These are phyloP conservation scores for Seira ritae DNA, from an alignment of 2,888 invertebrate genomes.

Conservation along the genomic window DNA sequence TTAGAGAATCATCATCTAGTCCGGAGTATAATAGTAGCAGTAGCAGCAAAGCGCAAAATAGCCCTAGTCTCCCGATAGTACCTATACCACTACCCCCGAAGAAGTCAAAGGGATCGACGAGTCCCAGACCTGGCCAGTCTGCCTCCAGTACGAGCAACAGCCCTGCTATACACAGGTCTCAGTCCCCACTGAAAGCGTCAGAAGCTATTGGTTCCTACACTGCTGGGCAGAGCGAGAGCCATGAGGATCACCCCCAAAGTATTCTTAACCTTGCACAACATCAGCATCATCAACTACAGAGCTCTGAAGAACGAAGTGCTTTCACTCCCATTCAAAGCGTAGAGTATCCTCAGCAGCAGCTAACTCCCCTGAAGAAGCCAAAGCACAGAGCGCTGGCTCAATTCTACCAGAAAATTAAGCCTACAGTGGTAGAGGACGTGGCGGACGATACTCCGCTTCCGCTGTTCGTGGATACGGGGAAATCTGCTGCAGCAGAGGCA, in stretches of 20 bases:
- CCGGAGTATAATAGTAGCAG: slow-evolving; percentile 23
- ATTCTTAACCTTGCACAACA: not conserved
- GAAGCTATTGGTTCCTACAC: slow-evolving; percentile 18
- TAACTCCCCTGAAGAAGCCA: slow-evolving; percentile 36
- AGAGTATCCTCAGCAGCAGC: slow-evolving; percentile 11
- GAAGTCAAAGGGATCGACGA: slow-evolving; percentile 32
- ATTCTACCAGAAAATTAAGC: slow-evolving; percentile 49
- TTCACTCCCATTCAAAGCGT: slow-evolving; percentile 37
- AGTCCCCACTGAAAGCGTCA: slow-evolving; percentile 39
- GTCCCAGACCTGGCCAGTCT: slow-evolving; percentile 33
- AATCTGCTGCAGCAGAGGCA: not conserved
- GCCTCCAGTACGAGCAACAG: slow-evolving; percentile 34
- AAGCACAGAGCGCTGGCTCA: slow-evolving; percentile 46
- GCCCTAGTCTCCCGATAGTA: slow-evolving; percentile 32
- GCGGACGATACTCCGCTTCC: no score
- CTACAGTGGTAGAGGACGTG: slow-evolving; percentile 26
- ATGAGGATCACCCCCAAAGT: slow-evolving; percentile 15
- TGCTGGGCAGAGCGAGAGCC: not conserved
- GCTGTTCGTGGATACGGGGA: no score
- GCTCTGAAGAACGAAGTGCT: slow-evolving; percentile 38
- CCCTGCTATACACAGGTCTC: slow-evolving; percentile 41
- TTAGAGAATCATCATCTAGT: slow-evolving; percentile 39
- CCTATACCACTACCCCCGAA: slow-evolving; percentile 48
- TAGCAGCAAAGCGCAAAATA: slow-evolving; percentile 7
- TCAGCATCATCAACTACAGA: slow-evolving; percentile 11